phyloP scores from a whole-genome alignment of 2,797 vertebrate genomes.

The Sebastes aleutianus region DNA sequence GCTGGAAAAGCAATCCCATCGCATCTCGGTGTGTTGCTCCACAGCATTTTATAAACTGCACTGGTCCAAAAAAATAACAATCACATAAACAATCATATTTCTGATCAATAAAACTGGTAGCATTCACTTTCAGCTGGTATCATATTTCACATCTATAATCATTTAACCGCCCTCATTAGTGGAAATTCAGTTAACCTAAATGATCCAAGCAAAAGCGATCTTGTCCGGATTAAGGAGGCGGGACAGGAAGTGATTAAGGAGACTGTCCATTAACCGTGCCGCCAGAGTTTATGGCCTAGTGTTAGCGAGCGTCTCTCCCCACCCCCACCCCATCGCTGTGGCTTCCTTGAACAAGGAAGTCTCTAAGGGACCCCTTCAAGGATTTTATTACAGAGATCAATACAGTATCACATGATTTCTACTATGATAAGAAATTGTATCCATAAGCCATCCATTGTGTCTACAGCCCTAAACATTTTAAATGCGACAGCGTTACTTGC shows the following conservation, averaged over 20 bases:
- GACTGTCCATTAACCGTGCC: slow-evolving; percentile 15
- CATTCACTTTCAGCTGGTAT: not conserved
- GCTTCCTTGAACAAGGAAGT: not conserved
- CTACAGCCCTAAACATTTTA: not conserved
- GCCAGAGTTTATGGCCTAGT: slow-evolving; percentile 8
- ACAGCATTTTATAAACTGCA: not conserved
- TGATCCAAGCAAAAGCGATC: not conserved
- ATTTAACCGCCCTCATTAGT: not conserved
- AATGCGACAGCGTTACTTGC: not conserved
- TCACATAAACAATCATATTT: not conserved
- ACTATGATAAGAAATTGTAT: not conserved
- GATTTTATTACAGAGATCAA: not conserved
- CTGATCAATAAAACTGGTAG: not conserved
- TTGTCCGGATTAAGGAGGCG: slow-evolving; percentile 5
- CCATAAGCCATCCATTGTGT: not conserved
- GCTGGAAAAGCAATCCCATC: not conserved
- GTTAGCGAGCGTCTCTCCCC: not conserved
- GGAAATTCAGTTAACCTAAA: slow-evolving; percentile 25
- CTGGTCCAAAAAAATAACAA: no score
- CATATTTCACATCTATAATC: not conserved
- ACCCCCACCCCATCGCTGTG: not conserved
- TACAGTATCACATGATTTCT: not conserved
- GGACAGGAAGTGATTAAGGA: slow-evolving; percentile 48
- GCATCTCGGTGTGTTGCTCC: not conserved
- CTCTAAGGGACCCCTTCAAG: not conserved